A percentile compares a stretch with the other conserved stretches of the same genome.
phyloP scores from a whole-genome alignment of 2,797 vertebrate genomes.

The Gorsachius magnificus region DNA sequence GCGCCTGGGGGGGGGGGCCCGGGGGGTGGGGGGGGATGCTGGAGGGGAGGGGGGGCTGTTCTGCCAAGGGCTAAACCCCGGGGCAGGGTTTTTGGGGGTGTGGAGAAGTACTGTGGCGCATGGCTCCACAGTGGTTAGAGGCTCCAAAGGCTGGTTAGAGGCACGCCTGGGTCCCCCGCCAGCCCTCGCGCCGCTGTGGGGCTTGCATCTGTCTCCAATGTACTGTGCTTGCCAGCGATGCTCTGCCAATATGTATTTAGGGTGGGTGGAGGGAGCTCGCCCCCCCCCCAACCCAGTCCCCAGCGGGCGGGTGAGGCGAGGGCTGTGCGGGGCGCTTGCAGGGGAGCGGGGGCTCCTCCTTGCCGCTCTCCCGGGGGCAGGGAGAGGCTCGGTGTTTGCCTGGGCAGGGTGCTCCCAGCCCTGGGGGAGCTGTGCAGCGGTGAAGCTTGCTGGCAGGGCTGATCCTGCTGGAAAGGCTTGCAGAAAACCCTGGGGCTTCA shows the following conservation, averaged over 20 bases:
- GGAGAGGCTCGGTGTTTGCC: background rate
- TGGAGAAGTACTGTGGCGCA: background rate
- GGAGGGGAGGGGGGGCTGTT: background rate
- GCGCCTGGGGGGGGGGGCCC: slow-evolving; percentile 20
- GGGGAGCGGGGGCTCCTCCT: background rate
- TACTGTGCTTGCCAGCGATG: background rate
- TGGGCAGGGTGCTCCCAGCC: background rate
- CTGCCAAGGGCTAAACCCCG: background rate
- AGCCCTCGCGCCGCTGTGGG: fast-evolving
- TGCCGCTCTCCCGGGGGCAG: background rate
- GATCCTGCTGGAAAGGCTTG: background rate
- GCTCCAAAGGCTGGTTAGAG: background rate
- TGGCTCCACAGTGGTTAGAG: too few relatives aligned
- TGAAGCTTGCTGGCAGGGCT: background rate
- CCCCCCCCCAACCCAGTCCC: background rate
- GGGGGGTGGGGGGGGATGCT: background rate
- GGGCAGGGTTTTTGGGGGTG: background rate
- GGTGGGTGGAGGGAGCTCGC: background rate
- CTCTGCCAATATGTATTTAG: background rate
- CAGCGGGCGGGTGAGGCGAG: background rate
- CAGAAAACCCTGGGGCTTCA: background rate
- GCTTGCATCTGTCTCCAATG: slow-evolving; percentile 1
- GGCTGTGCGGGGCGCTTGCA: background rate
- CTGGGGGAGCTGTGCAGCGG: background rate
- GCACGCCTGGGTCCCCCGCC: background rate